Evolutionary conservation across 2,888 invertebrate genomes (phyloP).

Genomic region (Acronicta aceris): DNA sequence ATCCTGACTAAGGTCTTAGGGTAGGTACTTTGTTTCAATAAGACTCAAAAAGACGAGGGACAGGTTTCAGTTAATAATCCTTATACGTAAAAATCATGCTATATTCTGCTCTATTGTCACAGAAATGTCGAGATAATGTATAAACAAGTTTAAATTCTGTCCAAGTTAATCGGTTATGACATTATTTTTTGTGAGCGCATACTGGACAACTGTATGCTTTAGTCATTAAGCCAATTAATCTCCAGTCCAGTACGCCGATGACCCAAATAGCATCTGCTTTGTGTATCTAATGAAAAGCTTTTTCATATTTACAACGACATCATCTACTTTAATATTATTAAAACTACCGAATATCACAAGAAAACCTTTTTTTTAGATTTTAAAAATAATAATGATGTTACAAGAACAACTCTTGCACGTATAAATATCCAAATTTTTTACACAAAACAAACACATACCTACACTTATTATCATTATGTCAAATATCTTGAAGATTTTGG

Average conservation of each 20-base stretch:
- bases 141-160: slow-evolving; percentile 1
- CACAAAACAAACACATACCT: no score
- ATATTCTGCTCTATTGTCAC: background rate
- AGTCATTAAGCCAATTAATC: slow-evolving; percentile 75
- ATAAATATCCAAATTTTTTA: no score
- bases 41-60: no score
- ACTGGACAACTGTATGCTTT: slow-evolving; percentile 65
- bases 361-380: background rate
- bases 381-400: no score
- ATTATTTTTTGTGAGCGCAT: slow-evolving; percentile 34
- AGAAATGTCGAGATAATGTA: background rate
- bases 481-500: no score
- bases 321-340: background rate
- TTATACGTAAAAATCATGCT: no score
- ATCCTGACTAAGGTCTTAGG: no score
- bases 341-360: background rate
- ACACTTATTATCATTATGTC: no score
- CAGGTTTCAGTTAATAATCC: no score
- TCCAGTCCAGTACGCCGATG: slow-evolving; percentile 55
- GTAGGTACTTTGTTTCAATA: no score
- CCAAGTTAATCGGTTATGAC: slow-evolving; percentile 4
- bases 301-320: slow-evolving; percentile 8
- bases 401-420: no score
- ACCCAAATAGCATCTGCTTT: slow-evolving; percentile 60
- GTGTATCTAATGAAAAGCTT: slow-evolving; percentile 43